Percentiles rank a stretch among this genome's conserved stretches.
These are phyloP conservation scores for Trypoxylus dichotomus DNA, from an alignment of 1,140 invertebrate species.

Conservation along the genomic window DNA sequence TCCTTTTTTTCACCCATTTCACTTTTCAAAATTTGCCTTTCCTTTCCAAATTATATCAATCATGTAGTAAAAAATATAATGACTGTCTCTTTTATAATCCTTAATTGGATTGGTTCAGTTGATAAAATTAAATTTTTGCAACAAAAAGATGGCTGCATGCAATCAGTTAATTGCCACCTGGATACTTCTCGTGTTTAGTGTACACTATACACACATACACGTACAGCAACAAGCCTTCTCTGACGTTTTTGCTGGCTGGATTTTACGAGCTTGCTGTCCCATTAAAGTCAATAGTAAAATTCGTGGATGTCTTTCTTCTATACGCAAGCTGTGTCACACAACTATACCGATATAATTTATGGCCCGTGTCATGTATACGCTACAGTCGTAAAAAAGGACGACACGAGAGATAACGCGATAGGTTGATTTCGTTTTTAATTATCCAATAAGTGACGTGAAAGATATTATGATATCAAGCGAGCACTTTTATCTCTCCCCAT, in stretches of 20 bases:
- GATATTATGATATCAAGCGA: too few species aligned
- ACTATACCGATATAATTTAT: slow-evolving; percentile 11
- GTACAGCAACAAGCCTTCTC: neutral
- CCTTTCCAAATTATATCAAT: too few species aligned
- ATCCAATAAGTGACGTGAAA: too few species aligned
- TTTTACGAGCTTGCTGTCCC: slow-evolving; percentile 27
- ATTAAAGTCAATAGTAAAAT: slow-evolving; percentile 31
- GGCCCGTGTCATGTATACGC: neutral
- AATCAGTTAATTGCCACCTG: too few species aligned
- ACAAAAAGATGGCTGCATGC: too few species aligned
- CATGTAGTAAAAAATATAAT: too few species aligned
- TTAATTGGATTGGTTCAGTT: too few species aligned
- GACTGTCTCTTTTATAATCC: too few species aligned
- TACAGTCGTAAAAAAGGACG: neutral
- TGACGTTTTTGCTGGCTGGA: neutral
- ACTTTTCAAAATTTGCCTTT: too few species aligned
- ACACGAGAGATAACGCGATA: neutral
- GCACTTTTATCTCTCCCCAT: too few species aligned
- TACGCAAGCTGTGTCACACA: neutral
- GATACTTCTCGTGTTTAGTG: neutral
- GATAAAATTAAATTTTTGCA: neutral
- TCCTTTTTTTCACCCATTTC: too few species aligned
- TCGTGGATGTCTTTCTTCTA: slow-evolving; percentile 17
- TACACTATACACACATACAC: neutral
- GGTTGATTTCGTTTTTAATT: neutral